Evolutionary conservation across 1,140 invertebrate species (phyloP).

Genomic region (Macrobrachium rosenbergii): DNA sequence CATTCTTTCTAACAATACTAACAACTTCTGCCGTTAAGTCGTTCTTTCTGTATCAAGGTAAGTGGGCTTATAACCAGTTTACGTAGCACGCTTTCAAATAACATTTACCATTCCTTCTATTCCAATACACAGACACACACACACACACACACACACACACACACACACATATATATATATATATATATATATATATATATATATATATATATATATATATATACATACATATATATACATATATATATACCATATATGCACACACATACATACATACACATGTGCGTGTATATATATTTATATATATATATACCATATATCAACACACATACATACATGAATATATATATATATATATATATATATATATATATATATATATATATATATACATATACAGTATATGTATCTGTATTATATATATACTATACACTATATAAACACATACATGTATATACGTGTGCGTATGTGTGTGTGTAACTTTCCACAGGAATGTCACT

Average conservation of each 20-base stretch:
- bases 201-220: conserved; percentile 47
- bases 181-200: conserved; percentile 36
- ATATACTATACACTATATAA: neutral
- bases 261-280: conserved; percentile 28
- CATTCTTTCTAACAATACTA: no score
- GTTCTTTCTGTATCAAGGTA: no score
- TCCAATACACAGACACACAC: neutral
- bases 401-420: conserved; percentile 1
- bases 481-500: no score
- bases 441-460: neutral
- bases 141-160: neutral
- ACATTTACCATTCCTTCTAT: no score
- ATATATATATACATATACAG: conserved; percentile 37
- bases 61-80: no score
- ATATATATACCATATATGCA: conserved; percentile 29
- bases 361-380: conserved; percentile 60
- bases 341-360: conserved; percentile 42
- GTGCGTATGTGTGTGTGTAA: no score
- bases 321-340: conserved; percentile 50
- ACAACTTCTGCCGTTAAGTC: no score
- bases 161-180: neutral
- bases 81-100: no score
- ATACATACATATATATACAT: conserved; percentile 51
- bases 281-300: conserved; percentile 34
- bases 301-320: neutral